Base-by-base conservation (phyloP, 2,888 invertebrate species). In the Pandemis heparana region DNA sequence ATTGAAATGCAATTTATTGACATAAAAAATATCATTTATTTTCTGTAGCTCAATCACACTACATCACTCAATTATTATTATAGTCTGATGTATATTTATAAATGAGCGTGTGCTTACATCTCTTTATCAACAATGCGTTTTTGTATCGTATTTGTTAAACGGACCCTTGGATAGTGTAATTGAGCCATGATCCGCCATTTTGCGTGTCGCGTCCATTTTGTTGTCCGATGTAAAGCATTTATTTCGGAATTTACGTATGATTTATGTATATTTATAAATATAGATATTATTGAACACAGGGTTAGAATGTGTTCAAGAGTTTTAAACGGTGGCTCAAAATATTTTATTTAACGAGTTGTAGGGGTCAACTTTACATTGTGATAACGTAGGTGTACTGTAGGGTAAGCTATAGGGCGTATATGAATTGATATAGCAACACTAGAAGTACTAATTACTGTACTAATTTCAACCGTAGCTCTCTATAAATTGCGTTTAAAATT, bases 231-330 rank as follows among this genome's bases (percentile, higher is more conserved):
- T 77, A 69, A 67, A 63, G 68, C 72, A 68, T 73, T 73, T 73
- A 73, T 63, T 56, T 73, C 72, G 72, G 63, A 68, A 59, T 69
- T 51, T 69, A 56, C 39, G 23, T 72, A 71, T 71, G 38, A 48
- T 71, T 64, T 51, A 71, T 53, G 53, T 38, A 64, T 67, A 64
- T 67, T 72, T 75, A 66, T 60, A 60, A 65, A 65, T 60, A 48
- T 72, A 56, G 66, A 65, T 64, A 68, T 77, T 76, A 72, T 78
- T 76, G 86, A 85, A 87, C 88, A 85, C 88, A 88, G 89, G 89
- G 87, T 86, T 78, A 73, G 74, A 14, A 83, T 85, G 88, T 91
- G 90, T 90, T 90, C 91, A 87, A 41, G 23, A 51, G 67, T 59
- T 32, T 53, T 39, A 64, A 65, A 53, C 64, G 16, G 64, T 62